Evolutionary conservation across 2,797 vertebrate genomes (phyloP).

Genomic region (Lepus oiostolus): DNA sequence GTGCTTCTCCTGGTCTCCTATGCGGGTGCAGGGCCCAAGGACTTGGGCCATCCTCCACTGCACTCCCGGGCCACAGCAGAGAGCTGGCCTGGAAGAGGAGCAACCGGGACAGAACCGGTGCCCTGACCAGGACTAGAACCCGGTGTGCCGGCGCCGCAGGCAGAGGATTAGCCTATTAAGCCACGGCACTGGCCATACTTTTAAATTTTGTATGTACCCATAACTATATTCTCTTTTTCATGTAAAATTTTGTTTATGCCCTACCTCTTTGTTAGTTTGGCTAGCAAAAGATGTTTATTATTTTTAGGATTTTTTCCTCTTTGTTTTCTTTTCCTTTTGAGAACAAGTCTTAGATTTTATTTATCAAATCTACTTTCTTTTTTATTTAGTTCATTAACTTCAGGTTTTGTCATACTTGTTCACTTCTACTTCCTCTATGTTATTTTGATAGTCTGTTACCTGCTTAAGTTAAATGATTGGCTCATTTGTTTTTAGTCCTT

Average conservation of each 20-base stretch:
- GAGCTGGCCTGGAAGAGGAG: no score
- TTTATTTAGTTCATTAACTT: constrained; percentile 23
- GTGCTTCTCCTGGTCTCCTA: no score
- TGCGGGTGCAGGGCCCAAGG: no score
- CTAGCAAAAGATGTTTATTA: not conserved
- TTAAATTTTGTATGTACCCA: not conserved
- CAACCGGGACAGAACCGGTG: no score
- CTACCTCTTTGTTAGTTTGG: not conserved
- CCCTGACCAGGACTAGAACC: no score
- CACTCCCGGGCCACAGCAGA: no score
- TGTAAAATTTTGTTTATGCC: not conserved
- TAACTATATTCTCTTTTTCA: not conserved
- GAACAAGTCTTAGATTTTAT: constrained; percentile 27
- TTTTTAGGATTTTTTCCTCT: not conserved
- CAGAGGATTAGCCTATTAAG: no score
- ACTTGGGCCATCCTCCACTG: no score
- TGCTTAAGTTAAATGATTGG: not conserved
- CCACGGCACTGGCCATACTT: no score
- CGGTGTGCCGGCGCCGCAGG: no score
- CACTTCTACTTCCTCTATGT: not conserved
- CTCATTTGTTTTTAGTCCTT: not conserved
- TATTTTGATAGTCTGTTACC: not conserved
- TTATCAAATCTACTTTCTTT: not conserved
- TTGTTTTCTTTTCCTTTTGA: not conserved
- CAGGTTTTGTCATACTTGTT: not conserved